These are phyloP conservation scores for Cydia amplana DNA, from an alignment of 1,140 invertebrate genomes.

Conservation along the genomic window DNA sequence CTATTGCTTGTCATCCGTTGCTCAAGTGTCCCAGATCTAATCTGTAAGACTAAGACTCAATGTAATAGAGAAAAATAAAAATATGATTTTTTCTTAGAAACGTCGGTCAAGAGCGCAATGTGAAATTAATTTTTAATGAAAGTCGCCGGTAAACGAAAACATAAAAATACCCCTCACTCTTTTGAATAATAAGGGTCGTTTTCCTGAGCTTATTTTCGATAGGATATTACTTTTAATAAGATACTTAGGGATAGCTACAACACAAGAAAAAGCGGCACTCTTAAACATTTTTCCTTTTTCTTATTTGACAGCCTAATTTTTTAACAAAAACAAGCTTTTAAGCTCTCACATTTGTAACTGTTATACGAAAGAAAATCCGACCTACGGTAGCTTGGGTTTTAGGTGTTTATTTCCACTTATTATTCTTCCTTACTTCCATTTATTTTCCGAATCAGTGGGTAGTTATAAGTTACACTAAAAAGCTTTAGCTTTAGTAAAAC, in stretches of 20 bases:
- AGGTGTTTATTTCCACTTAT: too few relatives aligned
- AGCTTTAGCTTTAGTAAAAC: not conserved
- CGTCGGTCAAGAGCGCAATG: not conserved
- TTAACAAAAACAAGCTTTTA: conserved; percentile 41
- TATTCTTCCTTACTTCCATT: too few relatives aligned
- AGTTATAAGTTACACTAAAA: not conserved
- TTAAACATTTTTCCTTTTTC: conserved; percentile 38
- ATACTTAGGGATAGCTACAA: conserved; percentile 37
- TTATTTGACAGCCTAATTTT: conserved; percentile 39
- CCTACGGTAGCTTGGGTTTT: not conserved
- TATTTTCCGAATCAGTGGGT: not conserved
- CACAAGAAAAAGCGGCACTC: conserved; percentile 38
- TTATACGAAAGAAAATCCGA: conserved; percentile 3
- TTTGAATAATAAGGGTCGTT: conserved; percentile 34
- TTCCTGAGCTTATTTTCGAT: conserved; percentile 40
- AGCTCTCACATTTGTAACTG: conserved; percentile 40
- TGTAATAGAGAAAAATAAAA: not conserved
- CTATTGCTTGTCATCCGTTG: conserved; percentile 26
- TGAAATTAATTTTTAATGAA: conserved; percentile 8
- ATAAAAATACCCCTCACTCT: conserved; percentile 16
- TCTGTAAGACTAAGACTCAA: not conserved
- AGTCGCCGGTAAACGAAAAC: conserved; percentile 15
- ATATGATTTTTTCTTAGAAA: not conserved
- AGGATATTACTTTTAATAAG: conserved; percentile 47
- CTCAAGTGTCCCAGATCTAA: conserved; percentile 14